These are phyloP conservation scores for Spheniscus mendiculus DNA, from an alignment of 2,113 vertebrate species.

Conservation along the genomic window DNA sequence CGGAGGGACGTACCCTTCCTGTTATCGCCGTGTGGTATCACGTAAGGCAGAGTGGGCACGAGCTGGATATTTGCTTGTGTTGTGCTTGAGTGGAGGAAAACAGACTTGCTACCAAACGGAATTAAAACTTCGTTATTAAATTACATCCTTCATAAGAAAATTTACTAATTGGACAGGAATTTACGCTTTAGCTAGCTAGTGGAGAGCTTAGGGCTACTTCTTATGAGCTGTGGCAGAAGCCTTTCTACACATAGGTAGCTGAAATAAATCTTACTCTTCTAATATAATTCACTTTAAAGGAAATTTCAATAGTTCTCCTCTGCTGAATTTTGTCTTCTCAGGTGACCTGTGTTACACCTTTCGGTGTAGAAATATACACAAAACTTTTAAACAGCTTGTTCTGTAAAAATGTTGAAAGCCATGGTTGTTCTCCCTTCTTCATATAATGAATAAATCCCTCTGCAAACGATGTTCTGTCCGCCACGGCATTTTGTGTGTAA, in stretches of 20 bases:
- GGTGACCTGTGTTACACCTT: background rate
- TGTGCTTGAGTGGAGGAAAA: background rate
- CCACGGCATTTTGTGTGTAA: background rate
- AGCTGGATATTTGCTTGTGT: accelerated
- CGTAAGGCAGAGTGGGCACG: accelerated
- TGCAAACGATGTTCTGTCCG: too few species aligned
- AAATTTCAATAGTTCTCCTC: background rate
- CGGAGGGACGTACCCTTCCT: background rate
- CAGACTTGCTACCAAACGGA: background rate
- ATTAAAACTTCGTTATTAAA: background rate
- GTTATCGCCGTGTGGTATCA: accelerated
- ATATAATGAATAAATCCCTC: background rate
- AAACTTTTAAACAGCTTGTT: background rate
- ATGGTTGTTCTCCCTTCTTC: background rate
- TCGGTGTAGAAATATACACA: background rate
- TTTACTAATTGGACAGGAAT: background rate
- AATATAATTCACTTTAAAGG: background rate
- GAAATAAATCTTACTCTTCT: background rate
- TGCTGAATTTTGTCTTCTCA: background rate
- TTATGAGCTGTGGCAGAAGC: background rate
- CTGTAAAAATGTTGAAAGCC: background rate
- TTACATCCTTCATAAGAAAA: background rate
- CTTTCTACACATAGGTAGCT: background rate
- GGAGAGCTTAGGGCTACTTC: background rate
- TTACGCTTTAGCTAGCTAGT: background rate